phyloP scores from a whole-genome alignment of 2,888 invertebrate species.

The Hyles lineata region DNA sequence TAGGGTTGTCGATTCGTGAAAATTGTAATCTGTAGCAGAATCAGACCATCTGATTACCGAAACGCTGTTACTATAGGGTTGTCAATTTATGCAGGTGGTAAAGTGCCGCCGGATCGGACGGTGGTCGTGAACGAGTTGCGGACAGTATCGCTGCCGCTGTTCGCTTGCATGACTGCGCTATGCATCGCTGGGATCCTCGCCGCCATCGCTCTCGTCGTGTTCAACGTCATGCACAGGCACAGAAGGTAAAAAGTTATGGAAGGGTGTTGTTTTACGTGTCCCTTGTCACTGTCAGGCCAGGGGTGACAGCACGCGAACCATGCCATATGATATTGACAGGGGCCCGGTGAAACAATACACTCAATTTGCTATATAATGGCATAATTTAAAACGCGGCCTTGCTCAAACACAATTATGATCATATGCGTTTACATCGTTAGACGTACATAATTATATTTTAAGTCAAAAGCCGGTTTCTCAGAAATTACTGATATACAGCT shows the following conservation, averaged over 20 bases:
- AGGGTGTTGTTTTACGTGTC: constrained; percentile 40
- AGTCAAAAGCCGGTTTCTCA: background rate
- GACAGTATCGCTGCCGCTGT: constrained; percentile 94
- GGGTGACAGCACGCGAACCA: constrained; percentile 32
- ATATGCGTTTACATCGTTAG: too few relatives aligned
- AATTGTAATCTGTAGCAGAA: too few relatives aligned
- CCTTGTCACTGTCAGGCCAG: constrained; percentile 49
- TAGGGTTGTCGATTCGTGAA: too few relatives aligned
- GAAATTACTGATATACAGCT: too few relatives aligned
- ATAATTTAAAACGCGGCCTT: too few relatives aligned
- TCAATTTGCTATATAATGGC: constrained; percentile 37
- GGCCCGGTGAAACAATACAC: constrained; percentile 43
- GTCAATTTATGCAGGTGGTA: constrained; percentile 85
- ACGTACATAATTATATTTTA: background rate
- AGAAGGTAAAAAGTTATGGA: constrained; percentile 88
- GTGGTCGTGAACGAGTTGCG: constrained; percentile 93
- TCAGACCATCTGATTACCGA: constrained; percentile 28
- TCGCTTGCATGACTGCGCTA: constrained; percentile 96
- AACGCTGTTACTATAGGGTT: constrained; percentile 9
- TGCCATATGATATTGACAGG: constrained; percentile 51
- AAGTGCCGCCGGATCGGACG: constrained; percentile 97
- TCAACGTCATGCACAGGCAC: constrained; percentile 96
- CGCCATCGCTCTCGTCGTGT: constrained; percentile 93
- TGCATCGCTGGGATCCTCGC: constrained; percentile 94
- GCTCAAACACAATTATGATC: too few relatives aligned